Conservation (phyloP, 2,888 invertebrate species). For the Azorinus chamasolen region DNA sequence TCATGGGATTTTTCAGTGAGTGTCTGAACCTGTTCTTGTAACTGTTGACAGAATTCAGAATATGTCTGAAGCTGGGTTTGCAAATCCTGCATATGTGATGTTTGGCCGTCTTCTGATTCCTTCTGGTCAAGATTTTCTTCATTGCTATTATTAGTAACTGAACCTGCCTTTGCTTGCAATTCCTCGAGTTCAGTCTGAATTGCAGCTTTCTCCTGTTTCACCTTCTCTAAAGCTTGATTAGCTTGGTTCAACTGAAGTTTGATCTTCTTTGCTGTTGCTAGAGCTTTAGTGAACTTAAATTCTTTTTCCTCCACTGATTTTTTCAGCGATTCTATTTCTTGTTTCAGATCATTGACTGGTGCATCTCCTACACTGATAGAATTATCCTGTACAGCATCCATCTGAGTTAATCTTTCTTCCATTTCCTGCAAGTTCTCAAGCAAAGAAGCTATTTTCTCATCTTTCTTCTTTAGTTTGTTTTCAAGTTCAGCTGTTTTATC, state of each 20-base stretch:
- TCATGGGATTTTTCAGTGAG: conserved; percentile 65
- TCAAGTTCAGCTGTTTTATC: background rate
- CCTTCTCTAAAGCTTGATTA: conserved; percentile 53
- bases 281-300: conserved; percentile 76
- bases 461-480: conserved; percentile 61
- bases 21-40: conserved; percentile 73
- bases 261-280: conserved; percentile 81
- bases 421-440: conserved; percentile 80
- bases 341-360: conserved; percentile 24
- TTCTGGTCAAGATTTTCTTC: background rate
- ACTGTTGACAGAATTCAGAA: conserved; percentile 71
- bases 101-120: background rate
- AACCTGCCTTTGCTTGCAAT: conserved; percentile 3
- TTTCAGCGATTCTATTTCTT: conserved; percentile 55
- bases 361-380: conserved; percentile 18
- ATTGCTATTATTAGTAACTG: background rate
- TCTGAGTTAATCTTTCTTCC: conserved; percentile 73
- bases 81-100: conserved; percentile 53
- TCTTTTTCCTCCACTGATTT: conserved; percentile 73
- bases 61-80: conserved; percentile 69
- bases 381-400: conserved; percentile 57
- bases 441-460: conserved; percentile 75
- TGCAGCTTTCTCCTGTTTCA: conserved; percentile 34
- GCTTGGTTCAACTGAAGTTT: conserved; percentile 77
- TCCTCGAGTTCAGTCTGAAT: conserved; percentile 31